These are phyloP conservation scores for Lottia scabra DNA, from an alignment of 2,888 invertebrate species.

Conservation along the genomic window DNA sequence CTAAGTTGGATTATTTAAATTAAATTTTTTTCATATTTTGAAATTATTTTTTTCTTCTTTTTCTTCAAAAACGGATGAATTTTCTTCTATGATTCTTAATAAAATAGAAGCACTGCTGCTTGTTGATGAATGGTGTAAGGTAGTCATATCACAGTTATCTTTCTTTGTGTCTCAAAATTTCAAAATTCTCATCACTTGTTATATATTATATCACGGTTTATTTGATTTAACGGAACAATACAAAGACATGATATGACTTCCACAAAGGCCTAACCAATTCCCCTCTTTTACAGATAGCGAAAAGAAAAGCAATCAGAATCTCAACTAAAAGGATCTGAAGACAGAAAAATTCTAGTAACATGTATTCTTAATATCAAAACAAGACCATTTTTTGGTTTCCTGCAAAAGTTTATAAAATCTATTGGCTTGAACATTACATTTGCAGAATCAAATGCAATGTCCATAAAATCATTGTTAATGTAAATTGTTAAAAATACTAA, in stretches of 20 bases:
- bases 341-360: neutral
- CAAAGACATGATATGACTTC: neutral
- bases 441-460: too few species aligned
- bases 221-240: too few species aligned
- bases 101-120: neutral
- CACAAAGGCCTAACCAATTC: neutral
- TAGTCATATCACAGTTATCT: neutral
- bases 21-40: neutral
- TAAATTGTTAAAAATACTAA: too few species aligned
- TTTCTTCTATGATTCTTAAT: too few species aligned
- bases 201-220: too few species aligned
- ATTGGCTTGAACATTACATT: too few species aligned
- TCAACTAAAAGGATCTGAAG: neutral
- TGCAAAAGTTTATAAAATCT: too few species aligned
- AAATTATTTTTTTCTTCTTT: neutral
- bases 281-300: conserved; percentile 1
- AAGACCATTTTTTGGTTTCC: too few species aligned
- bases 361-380: too few species aligned
- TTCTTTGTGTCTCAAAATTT: neutral
- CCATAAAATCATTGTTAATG: too few species aligned
- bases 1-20: too few species aligned
- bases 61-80: too few species aligned
- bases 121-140: neutral
- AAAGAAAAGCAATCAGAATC: neutral
- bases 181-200: neutral